Evolutionary conservation across 2,888 invertebrate species (phyloP).

Genomic region (Platerodrilus igneus): DNA sequence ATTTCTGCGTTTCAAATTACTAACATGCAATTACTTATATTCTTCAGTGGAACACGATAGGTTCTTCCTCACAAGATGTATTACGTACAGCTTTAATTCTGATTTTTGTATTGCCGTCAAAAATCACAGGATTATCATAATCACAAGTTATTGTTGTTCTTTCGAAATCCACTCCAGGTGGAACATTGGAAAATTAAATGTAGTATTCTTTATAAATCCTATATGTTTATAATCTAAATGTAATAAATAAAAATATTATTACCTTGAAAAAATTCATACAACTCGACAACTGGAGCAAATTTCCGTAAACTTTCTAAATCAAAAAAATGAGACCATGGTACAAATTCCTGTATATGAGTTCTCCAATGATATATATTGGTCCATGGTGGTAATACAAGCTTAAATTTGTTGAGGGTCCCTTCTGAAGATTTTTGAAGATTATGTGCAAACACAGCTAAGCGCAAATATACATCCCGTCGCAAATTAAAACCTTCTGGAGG

Average conservation of each 20-base stretch:
- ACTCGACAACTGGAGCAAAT: conserved; percentile 83
- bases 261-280: conserved; percentile 72
- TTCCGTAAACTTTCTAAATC: conserved; percentile 70
- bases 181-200: too few relatives aligned
- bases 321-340: conserved; percentile 84
- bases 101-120: too few relatives aligned
- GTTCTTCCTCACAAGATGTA: too few relatives aligned
- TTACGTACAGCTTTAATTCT: too few relatives aligned
- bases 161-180: not conserved
- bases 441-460: conserved; percentile 79
- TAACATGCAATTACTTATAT: too few relatives aligned
- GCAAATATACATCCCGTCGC: conserved; percentile 90
- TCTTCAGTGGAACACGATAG: too few relatives aligned
- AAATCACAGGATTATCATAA: too few relatives aligned
- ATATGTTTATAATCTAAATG: too few relatives aligned
- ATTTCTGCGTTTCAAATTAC: too few relatives aligned
- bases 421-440: conserved; percentile 54
- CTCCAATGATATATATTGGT: conserved; percentile 86
- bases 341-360: conserved; percentile 53
- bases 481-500: conserved; percentile 96
- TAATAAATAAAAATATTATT: too few relatives aligned
- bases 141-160: too few relatives aligned
- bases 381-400: conserved; percentile 89
- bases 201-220: too few relatives aligned
- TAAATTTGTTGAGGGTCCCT: conserved; percentile 51